phyloP scores from a whole-genome alignment of 92 coral and sea anemone species.

The Phenganax marumi region DNA sequence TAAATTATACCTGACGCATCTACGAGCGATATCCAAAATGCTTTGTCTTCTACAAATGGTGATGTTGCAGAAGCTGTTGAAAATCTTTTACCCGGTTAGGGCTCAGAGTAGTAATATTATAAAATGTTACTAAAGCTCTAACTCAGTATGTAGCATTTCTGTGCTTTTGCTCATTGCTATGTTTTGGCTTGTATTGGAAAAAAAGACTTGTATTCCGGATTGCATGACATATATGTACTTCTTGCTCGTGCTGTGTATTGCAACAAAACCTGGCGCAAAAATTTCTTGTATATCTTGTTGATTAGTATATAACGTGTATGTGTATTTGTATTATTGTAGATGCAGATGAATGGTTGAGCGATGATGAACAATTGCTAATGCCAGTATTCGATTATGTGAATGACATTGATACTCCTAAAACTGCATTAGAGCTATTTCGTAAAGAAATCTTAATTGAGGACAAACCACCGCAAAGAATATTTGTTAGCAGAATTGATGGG shows the following conservation, averaged over 20 bases:
- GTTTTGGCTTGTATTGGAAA: not conserved
- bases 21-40: not conserved
- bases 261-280: not conserved
- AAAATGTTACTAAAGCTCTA: not conserved
- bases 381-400: not conserved
- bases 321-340: not conserved
- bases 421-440: not conserved
- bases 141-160: not conserved
- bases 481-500: conserved; percentile 14
- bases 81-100: conserved; percentile 6
- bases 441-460: not conserved
- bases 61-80: conserved; percentile 3
- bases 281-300: too few relatives aligned
- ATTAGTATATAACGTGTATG: not conserved
- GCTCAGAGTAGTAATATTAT: not conserved
- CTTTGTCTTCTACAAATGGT: not conserved
- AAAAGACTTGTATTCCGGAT: too few relatives aligned
- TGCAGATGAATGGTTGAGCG: not conserved
- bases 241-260: too few relatives aligned
- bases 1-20: not conserved
- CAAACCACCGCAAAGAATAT: not conserved
- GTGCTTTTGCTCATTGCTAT: not conserved
- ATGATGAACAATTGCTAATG: not conserved
- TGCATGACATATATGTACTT: too few relatives aligned
- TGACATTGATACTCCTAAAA: not conserved